Evolutionary conservation across 2,888 invertebrate species (phyloP), one percentile per base, ranked within the genome.

Genomic region (Allolobophora icterica): DNA sequence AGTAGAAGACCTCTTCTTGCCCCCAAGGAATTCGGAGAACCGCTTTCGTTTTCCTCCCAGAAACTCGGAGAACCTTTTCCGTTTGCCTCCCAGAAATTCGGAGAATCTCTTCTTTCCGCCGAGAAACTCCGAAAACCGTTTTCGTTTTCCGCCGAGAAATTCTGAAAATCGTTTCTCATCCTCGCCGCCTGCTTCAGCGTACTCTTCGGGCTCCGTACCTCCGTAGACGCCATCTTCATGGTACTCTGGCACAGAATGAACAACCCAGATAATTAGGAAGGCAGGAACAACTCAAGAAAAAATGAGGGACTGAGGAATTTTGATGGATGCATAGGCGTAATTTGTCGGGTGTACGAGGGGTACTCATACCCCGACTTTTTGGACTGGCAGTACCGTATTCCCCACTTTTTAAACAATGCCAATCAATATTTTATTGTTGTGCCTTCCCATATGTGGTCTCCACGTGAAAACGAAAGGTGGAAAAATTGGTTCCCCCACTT

Each of bases 121-220:
- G 34, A 87, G 87, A 35, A 87, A 87, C 35, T 87, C 87, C 13
- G 87, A 87, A 38, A 87, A 87, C 35, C 87, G 34, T 87, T 87
- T 87, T 8, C 87, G 34, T 24, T 34, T 87, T 87, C 87, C 87
- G 33, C 87, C 87, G 87, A 87, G 87, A 87, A 87, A 87, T 87
- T 87, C 87, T 0, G 87, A 87, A 17, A 87, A 87, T 87, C 87
- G 87, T 15, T 87, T 87, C 87, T 87, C 87, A 0, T 87, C 87
- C 8, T 87, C 87, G 11, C 30, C 87, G 11, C 30, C 71, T 71
- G 71, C 30, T n/a, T 71, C 71, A 8, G 71, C 8, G 71, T 17
- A 30, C 71, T 71, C 71, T n/a, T 71, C 30, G 0, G 71, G 11
- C 3, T 71, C n/a, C 30, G n/a, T n/a, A 2, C 30, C n/a, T n/a